A percentile compares a stretch with the other conserved stretches of the same genome.
phyloP scores from a whole-genome alignment of 2,888 invertebrate species.

The Smittia aterrima region DNA sequence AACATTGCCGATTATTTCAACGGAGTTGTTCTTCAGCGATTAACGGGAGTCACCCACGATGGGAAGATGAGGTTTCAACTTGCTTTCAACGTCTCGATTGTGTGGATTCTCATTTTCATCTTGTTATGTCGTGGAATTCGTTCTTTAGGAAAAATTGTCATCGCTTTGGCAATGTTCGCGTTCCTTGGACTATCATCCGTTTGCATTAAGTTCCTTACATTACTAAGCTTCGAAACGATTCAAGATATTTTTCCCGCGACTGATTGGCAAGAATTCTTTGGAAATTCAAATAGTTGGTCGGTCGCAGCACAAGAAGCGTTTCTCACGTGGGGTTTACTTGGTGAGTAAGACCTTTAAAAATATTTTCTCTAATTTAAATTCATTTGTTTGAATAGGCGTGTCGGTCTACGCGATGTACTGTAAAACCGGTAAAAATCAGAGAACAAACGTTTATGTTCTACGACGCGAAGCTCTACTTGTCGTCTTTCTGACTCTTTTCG shows the following conservation, averaged over 20 bases:
- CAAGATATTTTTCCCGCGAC: slow-evolving; percentile 73
- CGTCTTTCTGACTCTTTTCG: slow-evolving; percentile 69
- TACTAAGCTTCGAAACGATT: slow-evolving; percentile 48
- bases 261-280: slow-evolving; percentile 80
- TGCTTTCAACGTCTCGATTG: slow-evolving; percentile 83
- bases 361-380: not conserved
- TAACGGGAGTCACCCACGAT: slow-evolving; percentile 50
- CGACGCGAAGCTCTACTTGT: slow-evolving; percentile 66
- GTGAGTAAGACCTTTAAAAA: slow-evolving; percentile 51
- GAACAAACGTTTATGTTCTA: slow-evolving; percentile 45
- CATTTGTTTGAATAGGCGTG: slow-evolving; percentile 47
- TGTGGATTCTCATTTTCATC: slow-evolving; percentile 88
- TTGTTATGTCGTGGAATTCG: slow-evolving; percentile 83
- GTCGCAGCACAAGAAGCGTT: slow-evolving; percentile 87
- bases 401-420: slow-evolving; percentile 52
- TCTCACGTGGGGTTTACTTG: slow-evolving; percentile 79
- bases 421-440: slow-evolving; percentile 45
- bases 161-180: slow-evolving; percentile 75
- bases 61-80: slow-evolving; percentile 56
- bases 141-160: slow-evolving; percentile 57
- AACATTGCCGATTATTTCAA: slow-evolving; percentile 84
- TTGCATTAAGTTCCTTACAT: slow-evolving; percentile 48
- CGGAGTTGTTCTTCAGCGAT: slow-evolving; percentile 74
- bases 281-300: slow-evolving; percentile 80
- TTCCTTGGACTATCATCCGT: slow-evolving; percentile 62